Conservation (phyloP, 1,140 invertebrate species). For the Drosophila watanabei region DNA sequence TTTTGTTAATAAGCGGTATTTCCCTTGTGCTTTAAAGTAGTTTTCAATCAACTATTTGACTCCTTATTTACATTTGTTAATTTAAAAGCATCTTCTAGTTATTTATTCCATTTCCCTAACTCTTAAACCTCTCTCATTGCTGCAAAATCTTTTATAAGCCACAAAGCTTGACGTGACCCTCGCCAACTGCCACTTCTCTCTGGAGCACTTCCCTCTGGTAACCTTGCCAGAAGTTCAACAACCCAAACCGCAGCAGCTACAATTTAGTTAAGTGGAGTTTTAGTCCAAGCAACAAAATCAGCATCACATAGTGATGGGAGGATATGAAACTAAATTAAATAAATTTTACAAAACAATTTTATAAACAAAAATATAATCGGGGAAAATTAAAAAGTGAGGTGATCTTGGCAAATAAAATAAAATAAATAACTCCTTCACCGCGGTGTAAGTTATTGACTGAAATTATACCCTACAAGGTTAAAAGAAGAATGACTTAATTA, state of each 20-base stretch:
- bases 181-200: neutral
- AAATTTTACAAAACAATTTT: neutral
- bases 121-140: neutral
- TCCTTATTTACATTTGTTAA: neutral
- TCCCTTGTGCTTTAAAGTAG: no score
- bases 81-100: neutral
- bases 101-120: neutral
- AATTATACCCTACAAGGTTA: no score
- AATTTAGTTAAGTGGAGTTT: conserved; percentile 40
- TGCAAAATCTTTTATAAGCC: conserved; percentile 1
- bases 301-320: conserved; percentile 12
- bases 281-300: conserved; percentile 10
- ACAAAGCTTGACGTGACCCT: conserved; percentile 10
- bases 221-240: conserved; percentile 33
- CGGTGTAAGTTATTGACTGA: no score
- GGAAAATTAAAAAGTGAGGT: neutral
- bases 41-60: no score
- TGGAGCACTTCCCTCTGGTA: neutral
- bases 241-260: conserved; percentile 35
- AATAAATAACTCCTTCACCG: neutral
- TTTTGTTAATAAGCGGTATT: no score
- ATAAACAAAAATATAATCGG: neutral
- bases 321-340: neutral
- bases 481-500: no score
- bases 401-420: neutral